A percentile compares a stretch with the other conserved stretches of the same genome.
Conservation (phyloP, 2,797 vertebrate genomes). For the Karalla daura region DNA sequence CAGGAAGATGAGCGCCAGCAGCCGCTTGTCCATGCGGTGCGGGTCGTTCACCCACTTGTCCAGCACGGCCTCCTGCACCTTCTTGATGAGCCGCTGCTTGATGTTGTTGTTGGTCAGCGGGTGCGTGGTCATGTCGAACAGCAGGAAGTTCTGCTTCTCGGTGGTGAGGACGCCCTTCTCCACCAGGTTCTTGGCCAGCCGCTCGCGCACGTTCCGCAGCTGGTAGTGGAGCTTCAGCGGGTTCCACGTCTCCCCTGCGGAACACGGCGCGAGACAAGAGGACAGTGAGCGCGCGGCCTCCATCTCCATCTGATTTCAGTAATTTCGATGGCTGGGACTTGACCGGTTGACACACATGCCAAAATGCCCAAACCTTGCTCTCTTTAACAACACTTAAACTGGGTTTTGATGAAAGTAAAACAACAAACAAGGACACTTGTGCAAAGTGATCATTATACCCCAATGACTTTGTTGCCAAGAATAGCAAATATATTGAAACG, state of each 20-base stretch:
- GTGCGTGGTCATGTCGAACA: constrained; percentile 97
- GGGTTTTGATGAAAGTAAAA: too few relatives aligned
- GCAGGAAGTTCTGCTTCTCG: constrained; percentile 98
- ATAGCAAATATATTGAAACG: too few relatives aligned
- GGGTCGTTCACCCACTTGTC: constrained; percentile 97
- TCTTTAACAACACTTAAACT: too few relatives aligned
- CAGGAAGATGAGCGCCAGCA: constrained; percentile 94
- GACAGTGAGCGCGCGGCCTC: too few relatives aligned
- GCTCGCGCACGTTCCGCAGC: constrained; percentile 94
- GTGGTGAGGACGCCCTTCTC: constrained; percentile 97
- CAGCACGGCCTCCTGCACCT: constrained; percentile 94
- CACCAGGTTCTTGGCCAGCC: constrained; percentile 95
- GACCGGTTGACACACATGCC: too few relatives aligned
- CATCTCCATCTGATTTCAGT: too few relatives aligned
- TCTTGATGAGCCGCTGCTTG: constrained; percentile 97
- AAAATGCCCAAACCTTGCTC: too few relatives aligned
- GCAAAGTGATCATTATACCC: too few relatives aligned
- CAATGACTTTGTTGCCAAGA: too few relatives aligned
- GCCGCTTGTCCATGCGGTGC: constrained; percentile 95
- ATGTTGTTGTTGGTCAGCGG: constrained; percentile 96
- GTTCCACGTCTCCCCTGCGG: constrained; percentile 95
- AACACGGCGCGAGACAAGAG: too few relatives aligned
- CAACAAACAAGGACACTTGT: too few relatives aligned
- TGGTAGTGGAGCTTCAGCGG: constrained; percentile 96
- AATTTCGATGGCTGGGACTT: too few relatives aligned